phyloP scores from a whole-genome alignment of 1,140 invertebrate species.

The Zaprionus africanus region DNA sequence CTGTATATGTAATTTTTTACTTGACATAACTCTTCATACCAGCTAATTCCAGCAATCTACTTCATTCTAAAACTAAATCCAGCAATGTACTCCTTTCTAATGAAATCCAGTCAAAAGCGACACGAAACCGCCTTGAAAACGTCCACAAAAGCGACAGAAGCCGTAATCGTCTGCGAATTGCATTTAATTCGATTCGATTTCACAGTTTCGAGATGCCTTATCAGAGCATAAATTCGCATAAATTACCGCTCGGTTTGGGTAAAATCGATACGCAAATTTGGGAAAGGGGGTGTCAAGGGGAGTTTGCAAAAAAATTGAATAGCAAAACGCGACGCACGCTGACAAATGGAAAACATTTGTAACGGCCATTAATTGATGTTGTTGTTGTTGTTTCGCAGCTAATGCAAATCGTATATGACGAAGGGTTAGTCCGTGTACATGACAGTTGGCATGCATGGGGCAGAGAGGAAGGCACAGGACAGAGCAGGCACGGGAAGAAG shows the following conservation, averaged over 20 bases:
- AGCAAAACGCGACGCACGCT: slow-evolving; percentile 61
- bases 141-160: slow-evolving; percentile 14
- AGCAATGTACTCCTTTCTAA: background rate
- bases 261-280: slow-evolving; percentile 77
- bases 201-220: slow-evolving; percentile 69
- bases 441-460: background rate
- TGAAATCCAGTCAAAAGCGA: background rate
- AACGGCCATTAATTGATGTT: slow-evolving; percentile 79
- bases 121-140: slow-evolving; percentile 29
- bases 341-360: slow-evolving; percentile 82
- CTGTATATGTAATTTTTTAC: too few species aligned
- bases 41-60: background rate
- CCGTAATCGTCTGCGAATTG: slow-evolving; percentile 24
- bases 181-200: slow-evolving; percentile 52
- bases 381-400: slow-evolving; percentile 44
- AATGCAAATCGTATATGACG: slow-evolving; percentile 70
- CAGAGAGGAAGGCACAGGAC: slow-evolving; percentile 11
- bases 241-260: slow-evolving; percentile 48
- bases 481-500: too few species aligned
- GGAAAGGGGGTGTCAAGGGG: slow-evolving; percentile 11
- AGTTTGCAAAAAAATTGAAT: slow-evolving; percentile 57
- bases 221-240: slow-evolving; percentile 78
- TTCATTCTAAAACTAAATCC: background rate
- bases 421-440: slow-evolving; percentile 57
- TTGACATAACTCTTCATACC: background rate